Percentiles rank a stretch among this genome's conserved stretches.
phyloP scores from a whole-genome alignment of 64 coral and sea anemone species.

The Anthopleura sola region DNA sequence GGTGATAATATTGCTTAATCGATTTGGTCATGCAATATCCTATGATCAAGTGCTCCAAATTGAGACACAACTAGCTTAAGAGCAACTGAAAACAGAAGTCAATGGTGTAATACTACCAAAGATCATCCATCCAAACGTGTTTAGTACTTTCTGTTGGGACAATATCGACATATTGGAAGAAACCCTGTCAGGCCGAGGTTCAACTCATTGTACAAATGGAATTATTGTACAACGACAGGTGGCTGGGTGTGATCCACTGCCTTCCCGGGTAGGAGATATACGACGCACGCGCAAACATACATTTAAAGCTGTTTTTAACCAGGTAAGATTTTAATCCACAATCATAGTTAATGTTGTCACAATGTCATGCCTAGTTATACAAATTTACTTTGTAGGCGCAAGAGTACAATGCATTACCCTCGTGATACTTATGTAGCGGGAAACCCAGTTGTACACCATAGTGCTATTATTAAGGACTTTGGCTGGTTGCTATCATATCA shows the following conservation, averaged over 20 bases:
- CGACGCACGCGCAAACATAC: neutral
- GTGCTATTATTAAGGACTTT: too few species aligned
- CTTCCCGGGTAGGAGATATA: neutral
- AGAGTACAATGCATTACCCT: too few species aligned
- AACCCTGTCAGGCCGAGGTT: neutral
- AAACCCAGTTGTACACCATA: too few species aligned
- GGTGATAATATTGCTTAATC: constrained; percentile 42
- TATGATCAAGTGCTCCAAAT: constrained; percentile 23
- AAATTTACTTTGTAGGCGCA: too few species aligned
- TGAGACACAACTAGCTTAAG: neutral
- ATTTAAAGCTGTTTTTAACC: constrained; percentile 10
- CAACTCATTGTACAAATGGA: constrained; percentile 4
- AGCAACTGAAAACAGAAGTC: neutral
- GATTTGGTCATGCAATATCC: constrained; percentile 46
- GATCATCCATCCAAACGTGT: neutral
- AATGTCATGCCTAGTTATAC: too few species aligned
- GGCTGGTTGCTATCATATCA: too few species aligned
- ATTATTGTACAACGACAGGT: constrained; percentile 9
- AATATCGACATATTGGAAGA: neutral
- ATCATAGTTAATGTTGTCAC: too few species aligned
- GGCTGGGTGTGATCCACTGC: constrained; percentile 3
- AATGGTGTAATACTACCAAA: neutral
- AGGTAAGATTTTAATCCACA: constrained; percentile 23
- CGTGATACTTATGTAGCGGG: too few species aligned
- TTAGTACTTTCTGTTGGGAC: neutral